Conservation (phyloP, 2,888 invertebrate species). For the Pocota personata region DNA sequence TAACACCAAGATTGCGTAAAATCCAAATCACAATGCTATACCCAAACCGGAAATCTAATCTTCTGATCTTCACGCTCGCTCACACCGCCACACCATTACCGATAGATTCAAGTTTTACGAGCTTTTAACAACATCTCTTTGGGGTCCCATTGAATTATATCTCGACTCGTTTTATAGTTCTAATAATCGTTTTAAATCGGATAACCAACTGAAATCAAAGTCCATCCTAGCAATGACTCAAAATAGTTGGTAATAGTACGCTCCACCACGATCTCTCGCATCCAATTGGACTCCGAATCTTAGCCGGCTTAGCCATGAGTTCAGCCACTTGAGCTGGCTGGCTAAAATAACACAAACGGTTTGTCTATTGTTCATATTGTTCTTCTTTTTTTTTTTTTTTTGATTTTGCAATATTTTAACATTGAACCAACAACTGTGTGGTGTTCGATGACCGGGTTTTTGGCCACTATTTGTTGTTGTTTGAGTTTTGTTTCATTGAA, state of each 20-base stretch:
- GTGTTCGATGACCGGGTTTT: conserved; percentile 56
- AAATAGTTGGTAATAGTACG: conserved; percentile 45
- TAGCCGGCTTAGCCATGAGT: conserved; percentile 48
- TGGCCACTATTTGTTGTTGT: conserved; percentile 28
- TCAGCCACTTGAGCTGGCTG: conserved; percentile 45
- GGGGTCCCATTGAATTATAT: conserved; percentile 39
- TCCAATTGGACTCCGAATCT: conserved; percentile 38
- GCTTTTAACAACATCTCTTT: conserved; percentile 22
- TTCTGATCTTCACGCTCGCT: conserved; percentile 26
- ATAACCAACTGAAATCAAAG: conserved; percentile 22
- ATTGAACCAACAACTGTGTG: conserved; percentile 42
- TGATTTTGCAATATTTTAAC: conserved; percentile 58
- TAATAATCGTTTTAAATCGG: conserved; percentile 31
- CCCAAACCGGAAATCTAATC: conserved; percentile 34
- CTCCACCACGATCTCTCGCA: conserved; percentile 16
- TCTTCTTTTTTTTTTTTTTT: not conserved
- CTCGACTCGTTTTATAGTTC: conserved; percentile 11
- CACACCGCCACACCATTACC: not conserved
- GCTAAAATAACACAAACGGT: conserved; percentile 37
- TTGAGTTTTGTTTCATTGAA: conserved; percentile 33
- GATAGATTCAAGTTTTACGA: conserved; percentile 34
- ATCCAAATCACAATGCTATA: conserved; percentile 27
- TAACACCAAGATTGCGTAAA: conserved; percentile 19
- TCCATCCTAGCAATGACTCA: conserved; percentile 43
- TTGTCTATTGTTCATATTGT: conserved; percentile 30